Percentiles rank a stretch among this genome's conserved stretches.
phyloP scores from a whole-genome alignment of 2,888 invertebrate genomes.

The Amiota minor region DNA sequence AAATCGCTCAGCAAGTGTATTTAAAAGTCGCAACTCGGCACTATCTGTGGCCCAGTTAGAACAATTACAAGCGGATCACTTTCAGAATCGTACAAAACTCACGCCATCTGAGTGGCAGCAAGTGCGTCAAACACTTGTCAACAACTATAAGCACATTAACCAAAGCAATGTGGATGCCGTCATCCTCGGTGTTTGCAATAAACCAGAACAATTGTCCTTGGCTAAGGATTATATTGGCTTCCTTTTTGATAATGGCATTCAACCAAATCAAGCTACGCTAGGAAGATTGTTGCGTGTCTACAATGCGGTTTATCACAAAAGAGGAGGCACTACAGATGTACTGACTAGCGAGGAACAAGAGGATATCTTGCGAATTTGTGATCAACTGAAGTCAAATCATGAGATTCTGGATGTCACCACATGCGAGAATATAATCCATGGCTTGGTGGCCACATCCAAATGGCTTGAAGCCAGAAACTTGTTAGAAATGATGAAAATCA shows the following conservation, averaged over 20 bases:
- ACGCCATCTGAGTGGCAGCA: conserved; percentile 60
- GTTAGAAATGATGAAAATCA: conserved; percentile 77
- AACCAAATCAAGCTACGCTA: conserved; percentile 77
- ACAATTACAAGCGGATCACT: conserved; percentile 51
- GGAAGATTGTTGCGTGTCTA: conserved; percentile 78
- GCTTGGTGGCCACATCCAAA: conserved; percentile 79
- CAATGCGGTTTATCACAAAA: conserved; percentile 66
- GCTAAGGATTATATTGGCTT: conserved; percentile 78
- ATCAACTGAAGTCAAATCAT: conserved; percentile 72
- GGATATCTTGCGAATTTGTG: conserved; percentile 76
- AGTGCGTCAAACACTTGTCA: conserved; percentile 54
- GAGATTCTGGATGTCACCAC: conserved; percentile 78
- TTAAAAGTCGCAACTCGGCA: conserved; percentile 54
- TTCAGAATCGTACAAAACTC: conserved; percentile 46
- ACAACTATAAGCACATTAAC: conserved; percentile 59
- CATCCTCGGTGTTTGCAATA: conserved; percentile 76
- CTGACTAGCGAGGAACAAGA: conserved; percentile 74
- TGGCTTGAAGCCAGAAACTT: conserved; percentile 79
- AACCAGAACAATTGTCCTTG: conserved; percentile 72
- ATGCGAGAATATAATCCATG: conserved; percentile 78
- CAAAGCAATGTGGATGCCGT: conserved; percentile 77
- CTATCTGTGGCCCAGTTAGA: conserved; percentile 52
- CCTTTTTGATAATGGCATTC: conserved; percentile 74
- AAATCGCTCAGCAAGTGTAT: conserved; percentile 44
- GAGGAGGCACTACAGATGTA: conserved; percentile 42